Conservation (phyloP, 2,113 vertebrate genomes). For the Anhinga rufa region DNA sequence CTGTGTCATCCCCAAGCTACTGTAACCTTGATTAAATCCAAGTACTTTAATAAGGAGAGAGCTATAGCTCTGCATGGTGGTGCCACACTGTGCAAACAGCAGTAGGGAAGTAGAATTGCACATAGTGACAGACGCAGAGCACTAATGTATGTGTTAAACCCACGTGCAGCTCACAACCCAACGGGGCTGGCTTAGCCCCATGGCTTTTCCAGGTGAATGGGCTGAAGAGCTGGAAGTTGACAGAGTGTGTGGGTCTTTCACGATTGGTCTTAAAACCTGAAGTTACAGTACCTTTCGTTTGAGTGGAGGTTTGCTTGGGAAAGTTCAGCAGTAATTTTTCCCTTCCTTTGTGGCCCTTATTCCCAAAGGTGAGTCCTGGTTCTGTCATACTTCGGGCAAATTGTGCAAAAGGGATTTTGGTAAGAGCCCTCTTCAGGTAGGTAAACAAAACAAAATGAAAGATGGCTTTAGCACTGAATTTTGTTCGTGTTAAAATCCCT, state of each 20-base stretch:
- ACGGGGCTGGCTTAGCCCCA: background rate
- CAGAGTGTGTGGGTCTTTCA: background rate
- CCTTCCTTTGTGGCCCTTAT: background rate
- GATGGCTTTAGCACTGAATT: background rate
- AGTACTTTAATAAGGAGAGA: constrained; percentile 9
- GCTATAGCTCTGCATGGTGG: background rate
- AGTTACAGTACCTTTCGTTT: background rate
- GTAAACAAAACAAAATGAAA: background rate
- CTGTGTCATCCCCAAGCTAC: constrained; percentile 3
- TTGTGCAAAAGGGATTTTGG: background rate
- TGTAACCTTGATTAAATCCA: constrained; percentile 46
- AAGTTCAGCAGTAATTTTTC: background rate
- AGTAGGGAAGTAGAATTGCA: background rate
- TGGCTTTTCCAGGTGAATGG: background rate
- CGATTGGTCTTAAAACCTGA: background rate
- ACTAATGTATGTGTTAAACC: background rate
- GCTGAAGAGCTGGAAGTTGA: background rate
- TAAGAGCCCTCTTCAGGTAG: background rate
- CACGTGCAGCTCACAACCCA: background rate
- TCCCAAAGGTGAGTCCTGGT: background rate
- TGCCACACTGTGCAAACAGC: background rate
- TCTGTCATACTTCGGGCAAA: background rate
- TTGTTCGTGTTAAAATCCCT: background rate
- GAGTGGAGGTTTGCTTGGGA: background rate
- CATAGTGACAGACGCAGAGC: background rate